Percentiles rank a stretch among this genome's conserved stretches.
These are phyloP conservation scores for Aphyosemion australe DNA, from an alignment of 2,113 vertebrate species.

Conservation along the genomic window DNA sequence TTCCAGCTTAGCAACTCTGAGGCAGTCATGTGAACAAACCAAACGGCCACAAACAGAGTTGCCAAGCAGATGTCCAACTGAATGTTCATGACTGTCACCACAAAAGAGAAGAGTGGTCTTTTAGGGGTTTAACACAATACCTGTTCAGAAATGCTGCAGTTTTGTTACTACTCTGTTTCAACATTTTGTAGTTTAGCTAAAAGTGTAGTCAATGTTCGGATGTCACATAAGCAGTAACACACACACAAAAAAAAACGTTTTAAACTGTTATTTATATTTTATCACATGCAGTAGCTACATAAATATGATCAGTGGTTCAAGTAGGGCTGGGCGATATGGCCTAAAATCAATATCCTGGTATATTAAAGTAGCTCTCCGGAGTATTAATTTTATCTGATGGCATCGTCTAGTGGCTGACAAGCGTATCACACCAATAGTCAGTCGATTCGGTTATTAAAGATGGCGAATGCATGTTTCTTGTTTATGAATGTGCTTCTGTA, in stretches of 20 bases:
- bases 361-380: no score
- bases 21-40: conserved; percentile 20
- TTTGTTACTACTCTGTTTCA: no score
- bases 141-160: neutral
- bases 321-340: no score
- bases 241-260: neutral
- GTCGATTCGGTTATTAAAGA: no score
- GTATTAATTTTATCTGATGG: no score
- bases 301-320: neutral
- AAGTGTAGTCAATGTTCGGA: neutral
- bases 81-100: conserved; percentile 20
- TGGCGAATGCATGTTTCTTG: no score
- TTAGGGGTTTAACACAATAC: conserved; percentile 15
- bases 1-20: conserved; percentile 36
- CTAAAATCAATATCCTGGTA: no score
- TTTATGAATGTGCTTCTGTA: no score
- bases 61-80: conserved; percentile 55
- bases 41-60: conserved; percentile 28
- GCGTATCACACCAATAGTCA: no score
- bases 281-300: neutral
- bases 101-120: conserved; percentile 11
- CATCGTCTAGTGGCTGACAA: no score
- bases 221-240: neutral
- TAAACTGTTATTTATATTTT: neutral
- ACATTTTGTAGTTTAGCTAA: neutral